Evolutionary conservation across 2,888 invertebrate genomes (phyloP), one percentile per base, ranked within the genome.

Genomic region (Neria commutata): DNA sequence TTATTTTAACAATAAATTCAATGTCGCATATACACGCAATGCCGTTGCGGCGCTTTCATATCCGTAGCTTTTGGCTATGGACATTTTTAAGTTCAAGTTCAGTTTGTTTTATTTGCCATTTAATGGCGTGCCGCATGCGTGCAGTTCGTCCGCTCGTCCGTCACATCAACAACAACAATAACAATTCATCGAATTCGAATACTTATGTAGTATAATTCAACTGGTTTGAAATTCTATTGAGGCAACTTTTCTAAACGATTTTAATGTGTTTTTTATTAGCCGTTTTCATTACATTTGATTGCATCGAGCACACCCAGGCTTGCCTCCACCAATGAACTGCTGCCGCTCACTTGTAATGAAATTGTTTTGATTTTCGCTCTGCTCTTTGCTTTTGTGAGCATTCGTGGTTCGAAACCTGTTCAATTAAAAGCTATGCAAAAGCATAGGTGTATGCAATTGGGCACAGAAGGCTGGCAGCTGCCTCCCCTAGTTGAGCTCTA

Each of bases 191-290:
- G n/a, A n/a, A n/a, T n/a, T n/a, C n/a, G n/a, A n/a, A n/a, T 72
- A 72, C 68, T 69, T 74, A 75, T 73, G 74, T 76, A 75, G 74
- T 75, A 75, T 75, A 68, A 75, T 76, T 76, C 75, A 75, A 76
- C 66, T 68, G 74, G 75, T 72, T 74, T 61, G 72, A 62, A 61
- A 62, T 63, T 71, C 67, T 69, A 73, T 56, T 6, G 29, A 11
- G 6, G 29, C 6, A 6, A 29, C 29, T 29, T 29, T 29, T 8
- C 11, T 29, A 72, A 63, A 70, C 68, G 72, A 65, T 67, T 74
- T 66, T 70, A 65, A 73, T 71, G 69, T 40, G 63, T 71, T 71
- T 72, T 71, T 72, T 67, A 72, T 71, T 70, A 71, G 62, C 61
- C 61, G 70, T 67, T 72, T 65, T 61, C 57, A 56, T 57, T 61